Evolutionary conservation across 2,888 invertebrate genomes (phyloP).

Genomic region (Onthophagus sagittarius): DNA sequence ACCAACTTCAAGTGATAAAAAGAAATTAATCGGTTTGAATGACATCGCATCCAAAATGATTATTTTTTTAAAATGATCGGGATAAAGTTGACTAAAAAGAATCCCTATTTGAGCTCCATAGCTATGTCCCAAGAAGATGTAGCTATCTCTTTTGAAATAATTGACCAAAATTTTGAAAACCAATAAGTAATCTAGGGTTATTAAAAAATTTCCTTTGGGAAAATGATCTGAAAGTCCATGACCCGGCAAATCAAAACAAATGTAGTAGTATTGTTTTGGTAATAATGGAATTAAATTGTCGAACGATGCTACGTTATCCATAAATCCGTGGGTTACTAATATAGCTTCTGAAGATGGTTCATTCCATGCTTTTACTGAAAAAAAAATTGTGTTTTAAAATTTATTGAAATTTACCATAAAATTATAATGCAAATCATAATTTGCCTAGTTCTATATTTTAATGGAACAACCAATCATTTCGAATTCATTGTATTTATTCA

Average conservation of each 20-base stretch:
- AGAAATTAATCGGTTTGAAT: neutral
- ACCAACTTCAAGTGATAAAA: neutral
- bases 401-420: too few species aligned
- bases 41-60: slow-evolving; percentile 18
- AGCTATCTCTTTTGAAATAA: slow-evolving; percentile 39
- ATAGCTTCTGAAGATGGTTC: slow-evolving; percentile 53
- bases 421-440: too few species aligned
- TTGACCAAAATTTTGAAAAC: slow-evolving; percentile 36
- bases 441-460: too few species aligned
- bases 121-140: slow-evolving; percentile 43
- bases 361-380: slow-evolving; percentile 60
- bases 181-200: slow-evolving; percentile 46
- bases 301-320: slow-evolving; percentile 60
- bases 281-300: slow-evolving; percentile 55
- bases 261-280: slow-evolving; percentile 48
- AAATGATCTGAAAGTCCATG: slow-evolving; percentile 57
- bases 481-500: too few species aligned
- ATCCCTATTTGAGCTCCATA: slow-evolving; percentile 26
- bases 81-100: slow-evolving; percentile 19
- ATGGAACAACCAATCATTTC: too few species aligned
- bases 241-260: slow-evolving; percentile 58
- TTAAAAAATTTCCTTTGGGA: slow-evolving; percentile 37
- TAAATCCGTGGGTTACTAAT: slow-evolving; percentile 56
- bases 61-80: slow-evolving; percentile 15
- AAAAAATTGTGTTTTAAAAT: neutral